Conservation (phyloP, 2,797 vertebrate species). For the Oreochromis mossambicus region DNA sequence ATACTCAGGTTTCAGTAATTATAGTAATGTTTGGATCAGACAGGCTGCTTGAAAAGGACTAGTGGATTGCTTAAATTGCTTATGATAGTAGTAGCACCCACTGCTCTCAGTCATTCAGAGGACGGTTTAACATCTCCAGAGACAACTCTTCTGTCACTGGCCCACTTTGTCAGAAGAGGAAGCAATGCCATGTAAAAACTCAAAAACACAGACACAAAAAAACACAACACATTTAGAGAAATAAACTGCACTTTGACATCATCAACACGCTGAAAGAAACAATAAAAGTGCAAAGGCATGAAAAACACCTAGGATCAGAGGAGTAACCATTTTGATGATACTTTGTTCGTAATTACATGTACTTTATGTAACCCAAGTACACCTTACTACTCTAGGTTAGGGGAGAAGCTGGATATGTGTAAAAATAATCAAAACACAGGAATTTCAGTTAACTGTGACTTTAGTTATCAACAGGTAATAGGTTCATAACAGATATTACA, state of each 20-base stretch:
- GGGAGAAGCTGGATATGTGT: neutral
- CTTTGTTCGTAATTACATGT: neutral
- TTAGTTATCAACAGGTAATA: neutral
- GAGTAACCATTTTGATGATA: neutral
- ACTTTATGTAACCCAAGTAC: accelerated
- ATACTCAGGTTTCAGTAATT: neutral
- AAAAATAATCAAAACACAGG: neutral
- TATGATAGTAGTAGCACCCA: neutral
- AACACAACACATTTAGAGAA: neutral
- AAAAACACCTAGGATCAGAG: neutral
- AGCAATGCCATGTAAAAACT: accelerated
- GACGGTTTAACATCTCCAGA: neutral
- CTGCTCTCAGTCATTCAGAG: neutral
- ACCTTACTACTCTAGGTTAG: neutral
- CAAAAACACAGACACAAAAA: neutral
- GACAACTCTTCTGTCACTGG: neutral
- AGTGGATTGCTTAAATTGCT: neutral
- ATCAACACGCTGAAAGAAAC: accelerated
- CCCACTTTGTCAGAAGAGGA: neutral
- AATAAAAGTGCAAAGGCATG: neutral
- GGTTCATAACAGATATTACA: neutral
- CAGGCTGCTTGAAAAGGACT: neutral
- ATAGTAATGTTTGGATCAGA: neutral
- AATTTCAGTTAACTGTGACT: neutral
- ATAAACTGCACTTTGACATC: neutral